phyloP scores from a whole-genome alignment of 30 jellyfish, hydroid and myxozoan species.

The Hydractinia echinata region DNA sequence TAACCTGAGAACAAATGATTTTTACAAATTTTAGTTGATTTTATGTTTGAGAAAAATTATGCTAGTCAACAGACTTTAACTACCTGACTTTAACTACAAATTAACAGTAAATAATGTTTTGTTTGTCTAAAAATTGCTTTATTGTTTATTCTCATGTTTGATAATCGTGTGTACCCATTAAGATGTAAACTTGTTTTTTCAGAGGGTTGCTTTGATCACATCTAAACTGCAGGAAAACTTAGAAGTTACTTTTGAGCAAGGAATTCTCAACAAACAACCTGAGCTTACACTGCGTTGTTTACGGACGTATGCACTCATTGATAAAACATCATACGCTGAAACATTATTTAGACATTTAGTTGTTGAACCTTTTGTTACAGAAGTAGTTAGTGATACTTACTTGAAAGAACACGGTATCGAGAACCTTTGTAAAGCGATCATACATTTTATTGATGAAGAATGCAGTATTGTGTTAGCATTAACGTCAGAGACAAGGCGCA shows the following conservation, averaged over 20 bases:
- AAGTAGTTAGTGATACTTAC: constrained; percentile 44
- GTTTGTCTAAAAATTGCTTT: too few relatives aligned
- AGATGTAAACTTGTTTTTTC: not conserved
- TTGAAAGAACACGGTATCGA: constrained; percentile 47
- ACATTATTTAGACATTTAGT: constrained; percentile 66
- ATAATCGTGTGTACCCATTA: not conserved
- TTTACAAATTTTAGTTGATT: too few relatives aligned
- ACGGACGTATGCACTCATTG: constrained; percentile 85
- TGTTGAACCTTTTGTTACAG: constrained; percentile 54
- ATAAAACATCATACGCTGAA: constrained; percentile 82
- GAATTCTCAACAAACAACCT: constrained; percentile 37
- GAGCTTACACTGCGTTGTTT: constrained; percentile 71
- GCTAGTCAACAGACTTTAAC: too few relatives aligned
- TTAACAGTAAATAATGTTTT: too few relatives aligned
- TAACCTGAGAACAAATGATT: too few relatives aligned
- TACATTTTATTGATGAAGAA: constrained; percentile 45
- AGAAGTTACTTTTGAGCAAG: constrained; percentile 69
- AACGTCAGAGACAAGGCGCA: constrained; percentile 35
- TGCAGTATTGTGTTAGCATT: constrained; percentile 53
- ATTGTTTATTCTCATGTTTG: too few relatives aligned
- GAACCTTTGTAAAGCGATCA: constrained; percentile 37
- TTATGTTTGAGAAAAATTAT: too few relatives aligned
- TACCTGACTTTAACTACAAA: too few relatives aligned
- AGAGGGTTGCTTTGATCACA: constrained; percentile 90
- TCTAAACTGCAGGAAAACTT: constrained; percentile 89